phyloP scores from a whole-genome alignment of 2,888 invertebrate species.

The Lottia gigantea region DNA sequence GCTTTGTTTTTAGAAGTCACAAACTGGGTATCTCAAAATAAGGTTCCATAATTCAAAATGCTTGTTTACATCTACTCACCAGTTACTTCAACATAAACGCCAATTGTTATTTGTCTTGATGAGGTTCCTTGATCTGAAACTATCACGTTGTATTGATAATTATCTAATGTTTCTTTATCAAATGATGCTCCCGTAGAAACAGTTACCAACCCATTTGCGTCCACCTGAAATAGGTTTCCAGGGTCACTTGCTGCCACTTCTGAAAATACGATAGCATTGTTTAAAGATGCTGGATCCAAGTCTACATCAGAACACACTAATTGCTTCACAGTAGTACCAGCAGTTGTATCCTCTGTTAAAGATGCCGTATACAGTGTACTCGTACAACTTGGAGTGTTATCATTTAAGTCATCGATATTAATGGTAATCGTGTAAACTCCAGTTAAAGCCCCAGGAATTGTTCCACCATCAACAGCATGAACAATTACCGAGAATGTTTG shows the following conservation, averaged over 20 bases:
- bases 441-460: constrained; percentile 18
- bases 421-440: constrained; percentile 36
- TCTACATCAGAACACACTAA: constrained; percentile 35
- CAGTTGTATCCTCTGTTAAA: constrained; percentile 10
- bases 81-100: constrained; percentile 18
- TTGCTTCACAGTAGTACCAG: constrained; percentile 28
- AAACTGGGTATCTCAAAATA: too few relatives aligned
- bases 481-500: constrained; percentile 62
- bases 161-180: constrained; percentile 37
- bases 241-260: constrained; percentile 25
- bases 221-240: constrained; percentile 25
- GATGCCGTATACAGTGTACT: constrained; percentile 4
- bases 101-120: constrained; percentile 17
- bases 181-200: constrained; percentile 34
- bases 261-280: constrained; percentile 37
- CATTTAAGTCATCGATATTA: constrained; percentile 29
- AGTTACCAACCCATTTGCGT: constrained; percentile 27
- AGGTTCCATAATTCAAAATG: too few relatives aligned
- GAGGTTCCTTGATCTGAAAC: constrained; percentile 23
- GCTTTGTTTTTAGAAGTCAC: too few relatives aligned
- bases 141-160: constrained; percentile 33
- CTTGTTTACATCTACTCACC: constrained; percentile 9
- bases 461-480: constrained; percentile 82
- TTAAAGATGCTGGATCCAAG: constrained; percentile 30
- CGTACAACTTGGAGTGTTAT: constrained; percentile 27